phyloP scores from a whole-genome alignment of 2,888 invertebrate genomes.

The Diplazon laetatorius region DNA sequence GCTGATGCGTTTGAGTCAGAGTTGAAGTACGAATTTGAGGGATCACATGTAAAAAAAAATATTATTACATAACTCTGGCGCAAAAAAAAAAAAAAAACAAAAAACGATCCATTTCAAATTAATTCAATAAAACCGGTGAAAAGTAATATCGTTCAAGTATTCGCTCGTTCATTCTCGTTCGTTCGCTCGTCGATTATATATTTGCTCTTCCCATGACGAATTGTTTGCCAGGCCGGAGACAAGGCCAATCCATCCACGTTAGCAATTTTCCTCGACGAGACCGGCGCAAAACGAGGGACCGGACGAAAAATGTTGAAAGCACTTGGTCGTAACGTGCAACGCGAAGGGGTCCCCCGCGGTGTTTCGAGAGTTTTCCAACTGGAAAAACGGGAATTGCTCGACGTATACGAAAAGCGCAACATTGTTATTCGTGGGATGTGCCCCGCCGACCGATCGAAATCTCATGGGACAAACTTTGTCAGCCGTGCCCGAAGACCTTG shows the following conservation, averaged over 20 bases:
- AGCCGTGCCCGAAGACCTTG: neutral
- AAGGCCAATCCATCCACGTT: conserved; percentile 20
- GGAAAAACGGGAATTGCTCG: conserved; percentile 12
- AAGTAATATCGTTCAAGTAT: neutral
- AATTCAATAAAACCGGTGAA: neutral
- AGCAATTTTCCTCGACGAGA: conserved; percentile 30
- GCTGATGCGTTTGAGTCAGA: too few species aligned
- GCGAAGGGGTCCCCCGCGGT: neutral
- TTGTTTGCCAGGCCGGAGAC: conserved; percentile 34
- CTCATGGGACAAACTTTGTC: conserved; percentile 17
- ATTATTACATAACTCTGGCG: neutral
- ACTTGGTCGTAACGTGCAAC: conserved; percentile 30
- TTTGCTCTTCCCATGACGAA: conserved; percentile 2
- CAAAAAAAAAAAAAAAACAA: neutral
- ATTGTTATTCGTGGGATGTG: conserved; percentile 30
- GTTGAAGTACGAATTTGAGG: too few species aligned
- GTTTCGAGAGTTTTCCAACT: conserved; percentile 26
- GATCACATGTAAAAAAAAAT: too few species aligned
- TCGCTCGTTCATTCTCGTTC: neutral
- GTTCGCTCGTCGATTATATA: conserved; percentile 9
- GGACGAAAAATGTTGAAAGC: conserved; percentile 20
- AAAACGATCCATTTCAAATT: conserved; percentile 5
- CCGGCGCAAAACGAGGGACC: neutral
- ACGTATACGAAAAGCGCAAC: conserved; percentile 15
- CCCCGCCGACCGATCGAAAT: conserved; percentile 4